phyloP scores from a whole-genome alignment of 2,797 vertebrate species.

The Hemitrygon akajei region DNA sequence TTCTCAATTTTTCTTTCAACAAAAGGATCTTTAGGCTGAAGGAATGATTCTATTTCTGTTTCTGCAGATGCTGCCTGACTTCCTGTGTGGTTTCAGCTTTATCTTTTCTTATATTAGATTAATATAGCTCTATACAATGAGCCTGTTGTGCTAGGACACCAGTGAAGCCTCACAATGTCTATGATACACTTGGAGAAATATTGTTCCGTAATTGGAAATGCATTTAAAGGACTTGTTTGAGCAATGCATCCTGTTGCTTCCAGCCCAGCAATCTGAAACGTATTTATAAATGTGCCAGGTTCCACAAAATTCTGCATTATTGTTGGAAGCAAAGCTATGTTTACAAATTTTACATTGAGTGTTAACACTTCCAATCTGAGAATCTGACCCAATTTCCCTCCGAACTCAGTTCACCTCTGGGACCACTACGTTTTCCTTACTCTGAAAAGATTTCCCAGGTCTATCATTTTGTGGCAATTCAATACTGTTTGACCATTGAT shows the following conservation, averaged over 20 bases:
- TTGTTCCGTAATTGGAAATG: not conserved
- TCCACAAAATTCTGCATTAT: not conserved
- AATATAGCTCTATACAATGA: not conserved
- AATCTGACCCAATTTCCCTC: not conserved
- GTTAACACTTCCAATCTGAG: not conserved
- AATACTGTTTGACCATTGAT: not conserved
- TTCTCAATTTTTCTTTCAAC: too few relatives aligned
- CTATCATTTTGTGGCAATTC: not conserved
- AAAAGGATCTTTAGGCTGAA: too few relatives aligned
- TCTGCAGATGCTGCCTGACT: too few relatives aligned
- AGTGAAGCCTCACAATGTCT: not conserved
- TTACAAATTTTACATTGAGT: not conserved
- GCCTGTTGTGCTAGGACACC: not conserved
- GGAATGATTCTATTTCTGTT: too few relatives aligned
- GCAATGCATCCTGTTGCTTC: not conserved
- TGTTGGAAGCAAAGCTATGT: not conserved
- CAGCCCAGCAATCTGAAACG: not conserved
- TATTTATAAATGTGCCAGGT: not conserved
- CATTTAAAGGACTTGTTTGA: not conserved
- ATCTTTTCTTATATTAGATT: too few relatives aligned
- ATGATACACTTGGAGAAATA: not conserved
- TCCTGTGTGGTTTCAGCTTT: too few relatives aligned
- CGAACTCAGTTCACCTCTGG: not conserved
- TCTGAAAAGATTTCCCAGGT: not conserved
- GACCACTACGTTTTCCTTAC: not conserved